These are phyloP conservation scores for Podarcis siculus DNA, from an alignment of 2,797 vertebrate species.

Conservation along the genomic window DNA sequence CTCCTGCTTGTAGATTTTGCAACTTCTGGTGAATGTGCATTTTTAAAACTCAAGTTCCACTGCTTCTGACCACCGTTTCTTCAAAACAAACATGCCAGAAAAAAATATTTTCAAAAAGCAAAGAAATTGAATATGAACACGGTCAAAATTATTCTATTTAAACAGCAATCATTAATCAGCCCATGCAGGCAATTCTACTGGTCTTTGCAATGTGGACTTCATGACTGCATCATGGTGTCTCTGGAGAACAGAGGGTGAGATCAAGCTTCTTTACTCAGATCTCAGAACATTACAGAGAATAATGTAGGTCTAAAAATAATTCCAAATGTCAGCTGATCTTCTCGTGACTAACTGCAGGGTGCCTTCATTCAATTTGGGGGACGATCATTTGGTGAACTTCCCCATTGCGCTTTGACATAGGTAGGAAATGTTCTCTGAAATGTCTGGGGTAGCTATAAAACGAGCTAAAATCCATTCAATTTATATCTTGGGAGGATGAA, in stretches of 20 bases:
- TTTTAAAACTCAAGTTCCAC: background rate
- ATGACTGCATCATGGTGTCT: background rate
- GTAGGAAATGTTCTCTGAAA: background rate
- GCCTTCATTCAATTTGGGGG: background rate
- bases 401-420: background rate
- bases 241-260: background rate
- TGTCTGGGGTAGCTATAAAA: background rate
- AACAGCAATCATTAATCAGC: conserved; percentile 1
- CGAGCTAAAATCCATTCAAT: background rate
- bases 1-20: background rate
- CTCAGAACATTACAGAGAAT: background rate
- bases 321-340: background rate
- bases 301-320: background rate
- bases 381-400: background rate
- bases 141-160: background rate
- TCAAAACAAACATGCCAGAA: background rate
- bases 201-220: background rate
- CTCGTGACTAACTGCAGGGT: background rate
- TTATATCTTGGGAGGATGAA: background rate
- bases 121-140: background rate
- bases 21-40: background rate
- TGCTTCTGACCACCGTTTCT: background rate
- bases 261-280: background rate
- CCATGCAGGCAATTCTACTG: background rate
- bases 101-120: background rate